phyloP scores from a whole-genome alignment of 2,888 invertebrate genomes.

The Plebejus melissa region DNA sequence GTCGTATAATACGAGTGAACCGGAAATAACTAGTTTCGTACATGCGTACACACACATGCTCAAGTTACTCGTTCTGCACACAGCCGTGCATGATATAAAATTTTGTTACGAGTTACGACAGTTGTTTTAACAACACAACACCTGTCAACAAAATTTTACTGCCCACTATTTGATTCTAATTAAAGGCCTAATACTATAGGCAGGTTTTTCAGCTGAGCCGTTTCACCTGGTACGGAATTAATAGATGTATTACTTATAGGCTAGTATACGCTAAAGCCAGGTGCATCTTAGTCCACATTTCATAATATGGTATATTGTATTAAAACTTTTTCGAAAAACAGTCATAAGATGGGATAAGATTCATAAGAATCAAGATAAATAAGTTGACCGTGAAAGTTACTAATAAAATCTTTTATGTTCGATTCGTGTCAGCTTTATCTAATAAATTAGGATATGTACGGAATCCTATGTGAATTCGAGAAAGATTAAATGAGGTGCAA shows the following conservation, averaged over 20 bases:
- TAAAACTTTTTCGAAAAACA: background rate
- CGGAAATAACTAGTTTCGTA: slow-evolving; percentile 19
- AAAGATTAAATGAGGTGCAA: no score
- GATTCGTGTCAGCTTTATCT: background rate
- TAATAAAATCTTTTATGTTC: background rate
- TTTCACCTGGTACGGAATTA: slow-evolving; percentile 8
- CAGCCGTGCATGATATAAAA: slow-evolving; percentile 2
- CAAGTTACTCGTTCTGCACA: slow-evolving; percentile 14
- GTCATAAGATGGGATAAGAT: no score
- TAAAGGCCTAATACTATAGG: slow-evolving; percentile 3
- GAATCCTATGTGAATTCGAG: background rate
- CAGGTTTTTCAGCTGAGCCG: slow-evolving; percentile 12
- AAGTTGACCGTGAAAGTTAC: background rate
- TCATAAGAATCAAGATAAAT: no score
- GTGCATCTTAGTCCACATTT: background rate
- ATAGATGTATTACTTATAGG: background rate
- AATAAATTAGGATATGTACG: background rate
- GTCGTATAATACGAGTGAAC: slow-evolving; percentile 9
- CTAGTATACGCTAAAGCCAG: background rate
- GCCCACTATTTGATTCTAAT: background rate
- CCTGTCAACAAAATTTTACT: slow-evolving; percentile 17
- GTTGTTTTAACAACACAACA: background rate
- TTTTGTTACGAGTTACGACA: background rate
- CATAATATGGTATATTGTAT: background rate
- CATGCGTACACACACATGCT: slow-evolving; percentile 1